Evolutionary conservation across 2,113 vertebrate genomes (phyloP), one percentile per base, ranked within the genome.

Genomic region (Lepus europaeus): DNA sequence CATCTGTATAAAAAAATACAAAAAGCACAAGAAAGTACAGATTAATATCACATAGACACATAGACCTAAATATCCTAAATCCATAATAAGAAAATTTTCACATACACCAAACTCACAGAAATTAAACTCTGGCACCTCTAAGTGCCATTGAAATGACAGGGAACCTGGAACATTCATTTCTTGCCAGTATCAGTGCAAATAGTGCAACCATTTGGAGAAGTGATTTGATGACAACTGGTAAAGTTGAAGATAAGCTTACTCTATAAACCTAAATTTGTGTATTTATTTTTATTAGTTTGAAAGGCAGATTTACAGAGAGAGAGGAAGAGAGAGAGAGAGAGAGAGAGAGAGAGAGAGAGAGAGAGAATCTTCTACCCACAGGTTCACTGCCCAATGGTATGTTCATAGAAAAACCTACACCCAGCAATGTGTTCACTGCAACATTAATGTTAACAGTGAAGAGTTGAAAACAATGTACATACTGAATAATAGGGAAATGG

Each of bases 41-140:
- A 14, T 56, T n/a, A 78, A 4, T 72, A 86, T 69, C 27, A 63
- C 19, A 4, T 36, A 91, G 19, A 63, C 80, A 68, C 7, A 36
- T 66, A 69, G 20, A 20, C 73, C 1, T 6, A 53, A 66, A 66
- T 91, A 69, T 87, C 3, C 20, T 92, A 90, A 78, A 79, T 86
- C 36, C 83, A 82, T 86, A 61, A 31, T 29, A 68, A 31, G 2
- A 33, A 87, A 91, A 45, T 72, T 82, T 88, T 89, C 20, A 83
- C 3, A 78, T 89, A 22, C 9, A 33, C 59, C 36, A 86, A 89
- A 93, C 22, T 87, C 64, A 56, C 5, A 69, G 23, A 59, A 61
- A 70, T 88, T 93, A 88, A 79, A 64, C 86, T 85, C 56, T 79
- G 63, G 72, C 45, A 72, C 9, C 8, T 90, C 12, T 12, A 81